Evolutionary conservation across 30 jellyfish, hydroid and myxozoan genomes (phyloP).

Genomic region (Morbakka virulenta): DNA sequence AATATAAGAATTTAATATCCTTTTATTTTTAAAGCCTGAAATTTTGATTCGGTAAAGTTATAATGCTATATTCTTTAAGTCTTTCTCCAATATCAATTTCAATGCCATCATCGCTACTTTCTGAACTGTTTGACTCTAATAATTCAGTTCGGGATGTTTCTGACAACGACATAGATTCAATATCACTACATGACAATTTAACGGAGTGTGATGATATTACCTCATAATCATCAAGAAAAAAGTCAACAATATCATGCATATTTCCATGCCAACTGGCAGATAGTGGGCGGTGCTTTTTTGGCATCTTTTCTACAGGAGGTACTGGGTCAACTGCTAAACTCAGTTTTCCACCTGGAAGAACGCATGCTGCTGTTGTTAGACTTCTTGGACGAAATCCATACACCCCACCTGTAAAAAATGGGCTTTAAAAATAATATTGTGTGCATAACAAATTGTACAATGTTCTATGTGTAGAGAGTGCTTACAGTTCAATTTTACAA

Average conservation of each 20-base stretch:
- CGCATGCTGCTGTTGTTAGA: constrained; percentile 76
- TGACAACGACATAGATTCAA: constrained; percentile 61
- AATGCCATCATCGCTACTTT: constrained; percentile 82
- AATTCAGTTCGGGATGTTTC: constrained; percentile 31
- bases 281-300: constrained; percentile 17
- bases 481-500: too few species aligned
- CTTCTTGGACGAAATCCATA: constrained; percentile 38
- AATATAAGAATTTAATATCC: too few species aligned
- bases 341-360: constrained; percentile 91
- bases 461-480: too few species aligned
- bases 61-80: constrained; percentile 49
- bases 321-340: constrained; percentile 58
- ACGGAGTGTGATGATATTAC: constrained; percentile 47
- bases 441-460: too few species aligned
- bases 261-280: constrained; percentile 97
- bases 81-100: constrained; percentile 63
- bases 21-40: constrained; percentile 15
- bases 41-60: constrained; percentile 36
- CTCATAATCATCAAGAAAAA: constrained; percentile 80
- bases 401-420: constrained; percentile 23
- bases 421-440: too few species aligned
- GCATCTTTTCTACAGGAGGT: not conserved
- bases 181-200: constrained; percentile 30
- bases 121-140: constrained; percentile 27
- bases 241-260: constrained; percentile 67